Conservation (phyloP, 2,797 vertebrate genomes). For the Sebastes nivosus region DNA sequence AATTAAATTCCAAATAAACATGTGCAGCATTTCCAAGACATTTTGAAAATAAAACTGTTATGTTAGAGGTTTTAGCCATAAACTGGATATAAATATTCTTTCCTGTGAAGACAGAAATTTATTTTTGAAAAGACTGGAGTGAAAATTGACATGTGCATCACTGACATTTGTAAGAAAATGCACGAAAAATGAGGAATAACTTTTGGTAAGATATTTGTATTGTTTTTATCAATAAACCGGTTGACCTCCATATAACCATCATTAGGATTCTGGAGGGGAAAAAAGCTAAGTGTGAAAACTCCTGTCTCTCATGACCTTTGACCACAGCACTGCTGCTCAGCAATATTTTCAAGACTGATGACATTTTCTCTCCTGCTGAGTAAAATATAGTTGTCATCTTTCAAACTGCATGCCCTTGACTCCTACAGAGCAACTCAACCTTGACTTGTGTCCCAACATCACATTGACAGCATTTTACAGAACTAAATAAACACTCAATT, state of each 20-base stretch:
- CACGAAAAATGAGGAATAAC: no score
- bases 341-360: constrained; percentile 46
- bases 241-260: constrained; percentile 16
- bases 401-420: constrained; percentile 40
- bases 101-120: no score
- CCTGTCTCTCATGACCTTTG: constrained; percentile 20
- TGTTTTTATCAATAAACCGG: constrained; percentile 31
- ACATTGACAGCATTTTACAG: neutral
- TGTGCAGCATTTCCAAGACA: neutral
- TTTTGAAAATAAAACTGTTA: neutral
- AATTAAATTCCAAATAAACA: neutral
- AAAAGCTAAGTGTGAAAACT: neutral
- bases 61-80: neutral
- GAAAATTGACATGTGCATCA: no score
- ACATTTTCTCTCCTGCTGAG: constrained; percentile 37
- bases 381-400: constrained; percentile 40
- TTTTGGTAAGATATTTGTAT: no score
- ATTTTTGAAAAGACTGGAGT: no score
- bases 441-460: constrained; percentile 14
- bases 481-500: constrained; percentile 3
- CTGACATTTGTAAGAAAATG: no score
- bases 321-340: constrained; percentile 30
- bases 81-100: no score
- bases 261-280: neutral
- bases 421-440: constrained; percentile 4